These are phyloP conservation scores for Cyprinodon diabolis DNA, from an alignment of 2,797 vertebrate genomes.

Conservation along the genomic window DNA sequence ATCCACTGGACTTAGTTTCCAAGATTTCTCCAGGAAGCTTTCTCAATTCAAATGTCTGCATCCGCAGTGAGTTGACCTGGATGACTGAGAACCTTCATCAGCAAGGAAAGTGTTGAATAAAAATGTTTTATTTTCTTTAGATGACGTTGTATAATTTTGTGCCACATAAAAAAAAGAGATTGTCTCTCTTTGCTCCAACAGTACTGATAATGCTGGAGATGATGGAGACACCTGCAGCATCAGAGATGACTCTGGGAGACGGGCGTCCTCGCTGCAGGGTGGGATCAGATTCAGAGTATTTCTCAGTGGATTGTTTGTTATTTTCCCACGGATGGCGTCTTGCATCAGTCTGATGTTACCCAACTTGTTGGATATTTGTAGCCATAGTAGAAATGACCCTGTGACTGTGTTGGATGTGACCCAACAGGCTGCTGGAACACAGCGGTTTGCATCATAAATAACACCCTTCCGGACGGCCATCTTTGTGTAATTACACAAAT, in stretches of 20 bases:
- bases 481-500: no score
- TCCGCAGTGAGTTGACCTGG: no score
- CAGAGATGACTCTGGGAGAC: background rate
- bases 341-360: constrained; percentile 30
- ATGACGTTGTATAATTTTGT: no score
- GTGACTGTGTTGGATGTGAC: constrained; percentile 10
- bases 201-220: no score
- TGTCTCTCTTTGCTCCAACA: no score
- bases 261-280: background rate
- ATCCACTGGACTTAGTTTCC: no score
- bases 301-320: constrained; percentile 17
- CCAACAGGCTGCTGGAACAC: constrained; percentile 23
- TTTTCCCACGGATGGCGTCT: background rate
- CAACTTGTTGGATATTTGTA: constrained; percentile 30
- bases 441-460: constrained; percentile 19
- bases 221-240: background rate
- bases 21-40: no score
- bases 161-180: no score
- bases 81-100: no score
- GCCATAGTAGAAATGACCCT: constrained; percentile 27
- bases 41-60: no score
- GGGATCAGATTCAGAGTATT: constrained; percentile 6
- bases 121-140: no score
- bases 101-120: no score
- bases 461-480: constrained; percentile 2